These are phyloP conservation scores for Lasioglossum baleicum DNA, from an alignment of 1,140 invertebrate species.

Conservation along the genomic window DNA sequence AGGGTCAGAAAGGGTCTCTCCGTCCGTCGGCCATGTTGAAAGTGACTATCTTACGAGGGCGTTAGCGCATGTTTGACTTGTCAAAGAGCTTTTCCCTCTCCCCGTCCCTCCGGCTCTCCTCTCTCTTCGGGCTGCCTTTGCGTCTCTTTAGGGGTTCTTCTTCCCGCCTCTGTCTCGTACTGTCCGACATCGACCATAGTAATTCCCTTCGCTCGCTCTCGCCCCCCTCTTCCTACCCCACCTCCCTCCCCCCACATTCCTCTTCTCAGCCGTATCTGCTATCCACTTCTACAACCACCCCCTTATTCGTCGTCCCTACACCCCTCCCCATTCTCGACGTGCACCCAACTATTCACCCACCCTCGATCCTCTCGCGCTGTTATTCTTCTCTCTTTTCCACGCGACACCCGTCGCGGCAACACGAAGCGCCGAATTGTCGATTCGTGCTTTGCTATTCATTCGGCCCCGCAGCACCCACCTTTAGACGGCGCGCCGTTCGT, in stretches of 20 bases:
- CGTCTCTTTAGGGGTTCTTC: constrained; percentile 48
- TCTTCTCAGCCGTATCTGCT: constrained; percentile 2
- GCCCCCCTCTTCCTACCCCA: no score
- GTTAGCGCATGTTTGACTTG: constrained; percentile 58
- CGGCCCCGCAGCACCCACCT: background rate
- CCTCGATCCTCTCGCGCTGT: background rate
- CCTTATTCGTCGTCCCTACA: background rate
- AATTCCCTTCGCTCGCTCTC: constrained; percentile 32
- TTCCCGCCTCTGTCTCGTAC: constrained; percentile 48
- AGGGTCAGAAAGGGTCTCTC: constrained; percentile 44
- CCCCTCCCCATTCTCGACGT: no score
- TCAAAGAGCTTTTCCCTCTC: constrained; percentile 43
- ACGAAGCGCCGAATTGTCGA: constrained; percentile 35
- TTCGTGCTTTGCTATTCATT: constrained; percentile 23
- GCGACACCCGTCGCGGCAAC: constrained; percentile 8
- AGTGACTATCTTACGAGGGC: constrained; percentile 56
- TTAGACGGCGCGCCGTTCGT: background rate
- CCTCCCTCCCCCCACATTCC: background rate
- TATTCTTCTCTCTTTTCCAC: constrained; percentile 16
- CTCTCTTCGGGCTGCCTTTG: constrained; percentile 29
- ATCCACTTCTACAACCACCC: background rate
- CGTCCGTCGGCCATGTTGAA: constrained; percentile 51
- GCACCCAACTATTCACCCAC: background rate
- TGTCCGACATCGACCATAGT: constrained; percentile 51
- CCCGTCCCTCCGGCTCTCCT: background rate